Percentiles rank a stretch among this genome's conserved stretches.
Conservation (phyloP, 2,113 vertebrate species). For the Corythoichthys intestinalis region DNA sequence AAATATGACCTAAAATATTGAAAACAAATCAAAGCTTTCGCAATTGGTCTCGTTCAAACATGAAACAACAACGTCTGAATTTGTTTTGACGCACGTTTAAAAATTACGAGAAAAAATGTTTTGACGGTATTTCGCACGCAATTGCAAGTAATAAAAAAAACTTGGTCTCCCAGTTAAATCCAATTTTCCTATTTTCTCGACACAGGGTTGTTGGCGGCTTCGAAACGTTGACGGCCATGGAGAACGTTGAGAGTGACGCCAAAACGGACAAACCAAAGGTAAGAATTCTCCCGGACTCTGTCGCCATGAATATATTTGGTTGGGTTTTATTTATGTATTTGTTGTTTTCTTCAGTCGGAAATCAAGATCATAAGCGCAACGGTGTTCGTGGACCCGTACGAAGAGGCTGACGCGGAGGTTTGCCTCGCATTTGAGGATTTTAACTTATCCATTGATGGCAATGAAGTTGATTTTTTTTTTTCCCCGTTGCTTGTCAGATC, state of each 20-base stretch:
- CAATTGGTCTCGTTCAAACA: too few species aligned
- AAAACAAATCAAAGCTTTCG: too few species aligned
- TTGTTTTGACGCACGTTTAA: too few species aligned
- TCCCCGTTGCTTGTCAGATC: constrained; percentile 70
- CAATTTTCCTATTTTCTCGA: not conserved
- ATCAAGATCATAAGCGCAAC: constrained; percentile 79
- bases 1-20: too few species aligned
- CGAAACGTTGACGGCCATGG: constrained; percentile 91
- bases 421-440: not conserved
- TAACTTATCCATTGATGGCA: too few species aligned
- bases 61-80: too few species aligned
- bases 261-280: constrained; percentile 97
- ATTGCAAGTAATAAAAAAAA: too few species aligned
- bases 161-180: too few species aligned
- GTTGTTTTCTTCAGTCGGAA: constrained; percentile 77
- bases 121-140: too few species aligned
- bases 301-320: not conserved
- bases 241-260: constrained; percentile 90
- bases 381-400: constrained; percentile 94
- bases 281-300: not conserved
- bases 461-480: too few species aligned
- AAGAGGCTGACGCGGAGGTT: constrained; percentile 93
- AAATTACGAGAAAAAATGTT: too few species aligned
- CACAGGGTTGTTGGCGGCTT: constrained; percentile 93
- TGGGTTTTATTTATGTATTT: not conserved